These are phyloP conservation scores for Marisa cornuarietis DNA, from an alignment of 1,140 invertebrate species.

Conservation along the genomic window DNA sequence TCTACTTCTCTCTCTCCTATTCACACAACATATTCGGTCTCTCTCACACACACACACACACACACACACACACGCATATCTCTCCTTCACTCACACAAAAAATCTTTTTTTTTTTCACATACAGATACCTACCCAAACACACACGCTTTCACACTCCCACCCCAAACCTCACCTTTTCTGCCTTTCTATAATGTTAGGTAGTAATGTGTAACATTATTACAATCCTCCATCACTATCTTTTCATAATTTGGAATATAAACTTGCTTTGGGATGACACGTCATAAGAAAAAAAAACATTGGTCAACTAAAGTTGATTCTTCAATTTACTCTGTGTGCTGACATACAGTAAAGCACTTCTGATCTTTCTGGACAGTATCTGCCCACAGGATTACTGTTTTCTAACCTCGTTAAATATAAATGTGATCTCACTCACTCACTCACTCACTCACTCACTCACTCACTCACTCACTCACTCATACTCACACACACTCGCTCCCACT, in stretches of 20 bases:
- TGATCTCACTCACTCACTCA: not conserved
- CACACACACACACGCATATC: not conserved
- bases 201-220: not conserved
- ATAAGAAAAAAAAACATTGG: not conserved
- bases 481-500: not conserved
- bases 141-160: not conserved
- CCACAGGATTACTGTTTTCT: not conserved
- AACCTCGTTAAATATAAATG: not conserved
- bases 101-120: not conserved
- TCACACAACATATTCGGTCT: not conserved
- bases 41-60: not conserved
- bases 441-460: constrained; percentile 5
- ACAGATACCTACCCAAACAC: not conserved
- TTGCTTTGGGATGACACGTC: not conserved
- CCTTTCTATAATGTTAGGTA: not conserved
- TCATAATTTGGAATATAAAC: not conserved
- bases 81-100: not conserved
- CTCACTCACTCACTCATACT: not conserved
- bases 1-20: not conserved
- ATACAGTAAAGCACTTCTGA: not conserved
- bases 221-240: not conserved
- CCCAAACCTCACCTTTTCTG: not conserved
- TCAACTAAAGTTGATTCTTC: not conserved
- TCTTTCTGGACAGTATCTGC: not conserved
- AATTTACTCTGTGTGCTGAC: too few relatives aligned